Conservation (phyloP, 2,888 invertebrate species). For the Pollenia angustigena region DNA sequence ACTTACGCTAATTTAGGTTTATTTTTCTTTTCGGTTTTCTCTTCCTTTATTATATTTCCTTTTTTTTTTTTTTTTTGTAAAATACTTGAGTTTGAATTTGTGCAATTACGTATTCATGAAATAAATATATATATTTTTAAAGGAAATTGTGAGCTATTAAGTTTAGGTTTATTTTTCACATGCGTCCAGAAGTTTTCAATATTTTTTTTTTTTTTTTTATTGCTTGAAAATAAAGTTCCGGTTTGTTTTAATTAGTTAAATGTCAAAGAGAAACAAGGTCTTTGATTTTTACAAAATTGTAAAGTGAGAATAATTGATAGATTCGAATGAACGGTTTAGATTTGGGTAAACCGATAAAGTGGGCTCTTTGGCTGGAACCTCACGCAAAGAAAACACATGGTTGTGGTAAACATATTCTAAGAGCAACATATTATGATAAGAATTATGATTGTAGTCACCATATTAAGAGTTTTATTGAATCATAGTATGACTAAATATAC, state of each 20-base stretch:
- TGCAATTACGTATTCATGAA: conserved; percentile 62
- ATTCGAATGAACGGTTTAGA: too few species aligned
- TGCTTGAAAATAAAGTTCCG: conserved; percentile 4
- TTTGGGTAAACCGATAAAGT: too few species aligned
- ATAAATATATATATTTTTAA: background rate
- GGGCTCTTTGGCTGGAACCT: too few species aligned
- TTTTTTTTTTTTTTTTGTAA: conserved; percentile 2
- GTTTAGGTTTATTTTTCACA: conserved; percentile 41
- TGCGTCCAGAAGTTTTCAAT: background rate
- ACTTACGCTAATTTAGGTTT: conserved; percentile 47
- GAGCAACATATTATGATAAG: too few species aligned
- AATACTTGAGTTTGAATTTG: conserved; percentile 53
- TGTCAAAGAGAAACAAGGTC: background rate
- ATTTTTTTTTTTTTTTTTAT: background rate
- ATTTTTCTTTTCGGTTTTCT: conserved; percentile 30
- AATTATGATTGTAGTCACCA: too few species aligned
- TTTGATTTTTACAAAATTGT: background rate
- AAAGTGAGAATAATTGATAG: background rate
- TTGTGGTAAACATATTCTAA: too few species aligned
- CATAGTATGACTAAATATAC: too few species aligned
- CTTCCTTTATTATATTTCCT: background rate
- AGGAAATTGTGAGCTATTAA: conserved; percentile 53
- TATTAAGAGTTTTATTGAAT: too few species aligned
- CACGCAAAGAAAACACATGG: too few species aligned
- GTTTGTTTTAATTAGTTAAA: conserved; percentile 19